Conservation (phyloP, 2,797 vertebrate genomes). For the Coregonus sp. region DNA sequence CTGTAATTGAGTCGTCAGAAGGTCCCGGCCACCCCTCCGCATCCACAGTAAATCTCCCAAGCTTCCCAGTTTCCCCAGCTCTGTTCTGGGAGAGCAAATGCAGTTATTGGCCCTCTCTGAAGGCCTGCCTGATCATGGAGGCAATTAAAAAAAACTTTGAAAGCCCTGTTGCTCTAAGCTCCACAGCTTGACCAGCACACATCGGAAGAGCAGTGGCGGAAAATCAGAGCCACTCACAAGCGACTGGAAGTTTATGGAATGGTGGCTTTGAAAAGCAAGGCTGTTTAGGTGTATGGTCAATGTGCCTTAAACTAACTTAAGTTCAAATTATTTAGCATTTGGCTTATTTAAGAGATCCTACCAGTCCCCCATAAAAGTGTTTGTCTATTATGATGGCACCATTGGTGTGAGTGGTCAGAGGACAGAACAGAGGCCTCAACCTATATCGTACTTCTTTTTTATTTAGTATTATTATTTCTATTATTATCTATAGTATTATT, state of each 20-base stretch:
- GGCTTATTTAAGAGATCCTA: neutral
- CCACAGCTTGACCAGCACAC: constrained; percentile 24
- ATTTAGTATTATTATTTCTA: no score
- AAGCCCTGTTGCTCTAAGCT: constrained; percentile 22
- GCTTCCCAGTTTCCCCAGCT: neutral
- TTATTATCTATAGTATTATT: no score
- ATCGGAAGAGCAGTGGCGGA: constrained; percentile 11
- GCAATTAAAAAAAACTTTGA: constrained; percentile 46
- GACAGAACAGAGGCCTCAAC: no score
- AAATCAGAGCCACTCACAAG: constrained; percentile 12
- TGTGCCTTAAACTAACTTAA: neutral
- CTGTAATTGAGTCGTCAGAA: constrained; percentile 16
- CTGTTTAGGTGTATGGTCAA: neutral
- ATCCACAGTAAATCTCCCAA: neutral
- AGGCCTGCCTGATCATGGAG: constrained; percentile 43
- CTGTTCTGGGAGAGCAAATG: neutral
- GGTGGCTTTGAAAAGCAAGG: no score
- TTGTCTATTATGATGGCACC: neutral
- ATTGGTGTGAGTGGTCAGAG: neutral
- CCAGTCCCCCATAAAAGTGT: neutral
- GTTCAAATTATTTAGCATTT: neutral
- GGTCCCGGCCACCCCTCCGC: neutral
- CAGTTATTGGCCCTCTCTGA: constrained; percentile 15
- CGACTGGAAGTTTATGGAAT: no score
- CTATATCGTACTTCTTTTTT: no score